Conservation (phyloP, 2,888 invertebrate genomes). For the Trypoxylon attenuatum region DNA sequence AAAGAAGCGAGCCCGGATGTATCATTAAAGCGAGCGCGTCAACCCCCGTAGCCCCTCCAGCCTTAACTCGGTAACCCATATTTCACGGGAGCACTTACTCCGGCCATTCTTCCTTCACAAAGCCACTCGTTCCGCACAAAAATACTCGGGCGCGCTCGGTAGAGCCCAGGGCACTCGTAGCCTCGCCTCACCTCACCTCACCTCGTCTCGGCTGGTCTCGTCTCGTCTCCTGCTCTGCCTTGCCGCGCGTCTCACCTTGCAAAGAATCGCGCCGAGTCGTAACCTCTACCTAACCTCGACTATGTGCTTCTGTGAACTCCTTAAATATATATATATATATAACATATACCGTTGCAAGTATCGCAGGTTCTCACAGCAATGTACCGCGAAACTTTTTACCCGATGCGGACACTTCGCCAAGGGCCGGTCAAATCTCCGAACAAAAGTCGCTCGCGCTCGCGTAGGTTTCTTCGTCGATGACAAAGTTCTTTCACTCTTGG, state of each 20-base stretch:
- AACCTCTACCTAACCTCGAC: too few species aligned
- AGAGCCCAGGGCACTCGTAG: slow-evolving; percentile 49
- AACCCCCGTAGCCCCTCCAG: slow-evolving; percentile 39
- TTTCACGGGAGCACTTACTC: slow-evolving; percentile 70
- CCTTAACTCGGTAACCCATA: slow-evolving; percentile 73
- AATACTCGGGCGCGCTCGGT: slow-evolving; percentile 62
- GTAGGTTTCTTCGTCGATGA: not conserved
- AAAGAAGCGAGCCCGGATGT: slow-evolving; percentile 58
- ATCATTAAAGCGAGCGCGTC: slow-evolving; percentile 66
- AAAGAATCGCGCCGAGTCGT: slow-evolving; percentile 50
- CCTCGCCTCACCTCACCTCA: too few species aligned
- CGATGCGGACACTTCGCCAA: slow-evolving; percentile 5
- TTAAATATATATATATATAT: slow-evolving; percentile 14
- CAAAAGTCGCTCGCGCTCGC: slow-evolving; percentile 3
- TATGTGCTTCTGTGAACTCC: not conserved
- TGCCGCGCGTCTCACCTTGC: too few species aligned
- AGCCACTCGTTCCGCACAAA: slow-evolving; percentile 68
- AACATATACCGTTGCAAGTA: not conserved
- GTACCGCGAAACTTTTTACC: slow-evolving; percentile 23
- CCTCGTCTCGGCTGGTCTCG: too few species aligned
- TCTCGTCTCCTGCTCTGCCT: too few species aligned
- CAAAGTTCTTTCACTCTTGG: too few species aligned
- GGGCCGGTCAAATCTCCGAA: slow-evolving; percentile 18
- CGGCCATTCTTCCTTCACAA: slow-evolving; percentile 70
- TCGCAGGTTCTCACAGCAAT: not conserved